These are phyloP conservation scores for Drosophila hydei DNA, from an alignment of 1,140 invertebrate species.

Conservation along the genomic window DNA sequence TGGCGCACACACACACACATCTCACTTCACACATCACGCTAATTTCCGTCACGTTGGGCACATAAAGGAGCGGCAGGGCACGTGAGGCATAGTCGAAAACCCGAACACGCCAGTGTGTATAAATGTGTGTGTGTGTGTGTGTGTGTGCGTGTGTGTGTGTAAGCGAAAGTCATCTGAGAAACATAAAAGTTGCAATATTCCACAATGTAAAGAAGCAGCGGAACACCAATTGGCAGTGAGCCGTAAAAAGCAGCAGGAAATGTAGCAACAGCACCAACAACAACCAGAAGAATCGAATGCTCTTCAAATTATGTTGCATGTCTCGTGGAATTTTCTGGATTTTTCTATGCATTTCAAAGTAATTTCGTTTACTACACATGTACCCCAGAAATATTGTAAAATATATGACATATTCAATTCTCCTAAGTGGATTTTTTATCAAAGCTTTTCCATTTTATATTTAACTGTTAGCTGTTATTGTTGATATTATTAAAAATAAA, in stretches of 20 bases:
- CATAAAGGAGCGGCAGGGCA: slow-evolving; percentile 69
- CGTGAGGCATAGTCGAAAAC: slow-evolving; percentile 50
- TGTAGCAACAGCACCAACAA: slow-evolving; percentile 26
- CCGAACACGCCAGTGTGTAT: slow-evolving; percentile 4
- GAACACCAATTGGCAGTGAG: slow-evolving; percentile 29
- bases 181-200: slow-evolving; percentile 39
- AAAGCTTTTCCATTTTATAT: too few relatives aligned
- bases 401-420: too few relatives aligned
- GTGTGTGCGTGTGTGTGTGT: neutral
- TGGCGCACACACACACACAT: slow-evolving; percentile 29
- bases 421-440: too few relatives aligned
- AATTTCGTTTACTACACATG: neutral
- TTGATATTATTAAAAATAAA: too few relatives aligned
- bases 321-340: neutral
- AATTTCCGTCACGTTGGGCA: slow-evolving; percentile 82
- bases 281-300: slow-evolving; percentile 37
- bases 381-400: neutral
- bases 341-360: neutral
- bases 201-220: slow-evolving; percentile 22
- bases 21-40: slow-evolving; percentile 57
- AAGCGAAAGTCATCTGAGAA: slow-evolving; percentile 31
- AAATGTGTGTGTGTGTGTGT: neutral
- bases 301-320: slow-evolving; percentile 35
- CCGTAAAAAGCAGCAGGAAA: slow-evolving; percentile 21
- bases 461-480: too few relatives aligned